Evolutionary conservation across 2,888 invertebrate species (phyloP).

Genomic region (Himalopsyche kuldschensis): DNA sequence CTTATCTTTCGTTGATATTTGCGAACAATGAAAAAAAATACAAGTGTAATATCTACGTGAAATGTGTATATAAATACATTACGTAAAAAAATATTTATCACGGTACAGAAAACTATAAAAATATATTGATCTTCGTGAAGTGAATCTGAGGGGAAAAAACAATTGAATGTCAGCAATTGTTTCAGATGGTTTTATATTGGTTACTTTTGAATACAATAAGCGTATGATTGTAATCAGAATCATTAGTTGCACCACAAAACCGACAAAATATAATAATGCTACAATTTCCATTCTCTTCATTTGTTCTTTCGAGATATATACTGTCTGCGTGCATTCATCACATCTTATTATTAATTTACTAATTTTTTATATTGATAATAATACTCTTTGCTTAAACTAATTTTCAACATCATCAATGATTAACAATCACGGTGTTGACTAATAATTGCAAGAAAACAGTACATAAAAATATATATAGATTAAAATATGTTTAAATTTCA

Average conservation of each 20-base stretch:
- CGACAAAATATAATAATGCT: not conserved
- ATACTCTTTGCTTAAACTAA: not conserved
- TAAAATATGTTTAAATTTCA: not conserved
- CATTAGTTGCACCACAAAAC: not conserved
- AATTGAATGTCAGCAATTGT: not conserved
- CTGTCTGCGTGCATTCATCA: not conserved
- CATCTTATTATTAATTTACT: not conserved
- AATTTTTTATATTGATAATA: not conserved
- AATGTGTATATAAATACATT: not conserved
- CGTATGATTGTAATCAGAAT: not conserved
- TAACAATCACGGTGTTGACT: not conserved
- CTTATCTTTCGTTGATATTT: not conserved
- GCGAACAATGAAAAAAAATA: not conserved
- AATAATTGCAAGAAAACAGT: not conserved
- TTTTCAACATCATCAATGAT: not conserved
- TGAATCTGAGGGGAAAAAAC: no score
- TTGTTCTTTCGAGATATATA: not conserved
- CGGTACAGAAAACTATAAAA: not conserved
- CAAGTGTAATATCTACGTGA: not conserved
- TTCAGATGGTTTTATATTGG: not conserved
- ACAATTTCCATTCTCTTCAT: not conserved
- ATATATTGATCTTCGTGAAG: not conserved
- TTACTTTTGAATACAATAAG: not conserved
- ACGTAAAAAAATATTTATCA: not conserved
- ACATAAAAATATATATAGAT: not conserved